phyloP scores from a whole-genome alignment of 2,888 invertebrate species.

The Electrophaes corylata region DNA sequence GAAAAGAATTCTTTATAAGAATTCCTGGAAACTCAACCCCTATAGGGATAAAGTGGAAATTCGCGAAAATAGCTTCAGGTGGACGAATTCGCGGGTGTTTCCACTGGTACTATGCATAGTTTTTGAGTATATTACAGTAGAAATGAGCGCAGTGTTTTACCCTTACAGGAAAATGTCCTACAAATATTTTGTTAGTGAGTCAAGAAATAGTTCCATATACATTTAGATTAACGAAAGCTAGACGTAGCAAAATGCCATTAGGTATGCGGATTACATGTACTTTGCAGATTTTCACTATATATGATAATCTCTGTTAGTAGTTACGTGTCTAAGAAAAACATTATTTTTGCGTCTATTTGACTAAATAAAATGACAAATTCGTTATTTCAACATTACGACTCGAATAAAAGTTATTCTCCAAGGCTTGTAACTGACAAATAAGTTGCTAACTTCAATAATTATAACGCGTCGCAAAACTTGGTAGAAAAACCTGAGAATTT shows the following conservation, averaged over 20 bases:
- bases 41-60: too few relatives aligned
- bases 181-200: too few relatives aligned
- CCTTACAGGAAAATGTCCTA: too few relatives aligned
- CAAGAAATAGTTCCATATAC: background rate
- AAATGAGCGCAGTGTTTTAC: too few relatives aligned
- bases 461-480: too few relatives aligned
- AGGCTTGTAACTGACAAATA: background rate
- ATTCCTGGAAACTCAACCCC: too few relatives aligned
- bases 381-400: background rate
- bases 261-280: constrained; percentile 48
- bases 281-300: constrained; percentile 54
- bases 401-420: background rate
- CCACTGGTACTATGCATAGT: too few relatives aligned
- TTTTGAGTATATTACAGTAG: too few relatives aligned
- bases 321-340: constrained; percentile 5
- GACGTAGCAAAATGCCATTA: constrained; percentile 33
- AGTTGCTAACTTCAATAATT: background rate
- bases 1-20: too few relatives aligned
- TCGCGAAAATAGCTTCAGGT: too few relatives aligned
- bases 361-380: background rate
- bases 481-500: too few relatives aligned
- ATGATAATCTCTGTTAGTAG: constrained; percentile 47
- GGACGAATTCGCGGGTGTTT: too few relatives aligned
- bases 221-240: constrained; percentile 11
- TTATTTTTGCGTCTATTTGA: constrained; percentile 3